Evolutionary conservation across 2,888 invertebrate genomes (phyloP).

Genomic region (Chloroclystis v-ata): DNA sequence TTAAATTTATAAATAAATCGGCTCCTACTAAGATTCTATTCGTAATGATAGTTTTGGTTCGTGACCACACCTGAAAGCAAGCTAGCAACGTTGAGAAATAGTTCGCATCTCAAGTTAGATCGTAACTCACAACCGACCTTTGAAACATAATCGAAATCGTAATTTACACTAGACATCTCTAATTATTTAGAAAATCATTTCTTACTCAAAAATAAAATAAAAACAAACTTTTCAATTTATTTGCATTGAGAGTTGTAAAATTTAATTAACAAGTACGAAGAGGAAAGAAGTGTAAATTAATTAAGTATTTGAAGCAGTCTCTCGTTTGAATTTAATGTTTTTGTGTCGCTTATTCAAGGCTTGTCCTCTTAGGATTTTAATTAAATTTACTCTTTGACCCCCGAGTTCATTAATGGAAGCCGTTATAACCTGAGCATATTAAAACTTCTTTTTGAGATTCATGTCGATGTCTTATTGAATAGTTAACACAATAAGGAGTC

Average conservation of each 20-base stretch:
- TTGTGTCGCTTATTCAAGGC: background rate
- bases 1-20: too few relatives aligned
- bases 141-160: background rate
- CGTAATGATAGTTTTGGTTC: conserved; percentile 3
- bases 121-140: conserved; percentile 5
- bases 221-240: background rate
- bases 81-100: conserved; percentile 9
- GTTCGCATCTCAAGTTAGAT: conserved; percentile 2
- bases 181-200: too few relatives aligned
- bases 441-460: too few relatives aligned
- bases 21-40: too few relatives aligned
- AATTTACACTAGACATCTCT: background rate
- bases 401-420: background rate
- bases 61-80: conserved; percentile 18
- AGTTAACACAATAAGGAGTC: too few relatives aligned
- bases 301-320: conserved; percentile 26
- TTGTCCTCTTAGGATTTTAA: conserved; percentile 2
- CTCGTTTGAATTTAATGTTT: conserved; percentile 17
- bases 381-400: conserved; percentile 1
- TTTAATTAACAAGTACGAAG: conserved; percentile 33
- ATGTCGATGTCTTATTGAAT: too few relatives aligned
- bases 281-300: conserved; percentile 29
- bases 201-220: too few relatives aligned
- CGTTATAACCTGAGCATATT: too few relatives aligned
- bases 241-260: conserved; percentile 19